phyloP scores from a whole-genome alignment of 2,797 vertebrate species.

The Halcyon chelicuti region DNA sequence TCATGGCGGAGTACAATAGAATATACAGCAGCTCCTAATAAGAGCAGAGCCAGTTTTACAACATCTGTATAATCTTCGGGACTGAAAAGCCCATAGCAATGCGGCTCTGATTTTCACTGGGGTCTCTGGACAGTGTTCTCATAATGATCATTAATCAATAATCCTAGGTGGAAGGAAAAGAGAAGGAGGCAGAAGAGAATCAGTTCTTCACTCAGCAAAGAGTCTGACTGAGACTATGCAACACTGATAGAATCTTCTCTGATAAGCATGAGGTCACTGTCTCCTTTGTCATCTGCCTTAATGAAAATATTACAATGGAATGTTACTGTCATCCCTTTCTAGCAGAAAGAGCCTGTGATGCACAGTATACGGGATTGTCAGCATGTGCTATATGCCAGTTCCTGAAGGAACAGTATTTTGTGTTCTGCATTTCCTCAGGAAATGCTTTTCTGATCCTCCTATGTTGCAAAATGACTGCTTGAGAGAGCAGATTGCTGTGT shows the following conservation, averaged over 20 bases:
- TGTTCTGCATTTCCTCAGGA: not conserved
- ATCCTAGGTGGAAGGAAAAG: not conserved
- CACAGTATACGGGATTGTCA: not conserved
- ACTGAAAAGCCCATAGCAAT: not conserved
- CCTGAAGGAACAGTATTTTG: slow-evolving; percentile 12
- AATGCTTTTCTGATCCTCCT: not conserved
- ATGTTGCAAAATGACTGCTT: not conserved
- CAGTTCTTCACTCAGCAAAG: not conserved
- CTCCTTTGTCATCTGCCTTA: not conserved
- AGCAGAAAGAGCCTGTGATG: not conserved
- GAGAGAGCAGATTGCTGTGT: not conserved
- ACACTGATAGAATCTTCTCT: not conserved
- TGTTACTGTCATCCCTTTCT: not conserved
- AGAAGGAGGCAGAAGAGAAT: not conserved
- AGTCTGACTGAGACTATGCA: not conserved
- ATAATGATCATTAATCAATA: slow-evolving; percentile 9
- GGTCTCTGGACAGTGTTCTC: not conserved
- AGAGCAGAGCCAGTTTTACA: not conserved
- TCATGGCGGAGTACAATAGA: not conserved
- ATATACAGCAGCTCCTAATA: not conserved
- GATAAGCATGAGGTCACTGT: not conserved
- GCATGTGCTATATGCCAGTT: not conserved
- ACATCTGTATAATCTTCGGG: not conserved
- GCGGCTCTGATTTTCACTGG: not conserved
- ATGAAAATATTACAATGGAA: not conserved